Evolutionary conservation across 92 coral and sea anemone species (phyloP).

Genomic region (Phenganax marumi): DNA sequence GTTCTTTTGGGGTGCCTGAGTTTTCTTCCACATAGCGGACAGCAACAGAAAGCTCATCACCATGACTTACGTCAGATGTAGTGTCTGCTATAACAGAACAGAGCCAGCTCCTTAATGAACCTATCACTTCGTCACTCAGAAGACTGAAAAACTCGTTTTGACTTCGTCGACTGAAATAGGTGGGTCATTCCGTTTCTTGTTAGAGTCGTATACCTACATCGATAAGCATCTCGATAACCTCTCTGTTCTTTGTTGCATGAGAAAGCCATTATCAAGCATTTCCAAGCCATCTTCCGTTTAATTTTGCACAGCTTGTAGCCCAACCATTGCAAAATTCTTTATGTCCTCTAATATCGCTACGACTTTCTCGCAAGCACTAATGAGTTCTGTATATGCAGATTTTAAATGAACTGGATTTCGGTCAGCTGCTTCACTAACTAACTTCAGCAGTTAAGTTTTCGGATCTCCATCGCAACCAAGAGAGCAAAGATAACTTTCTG

Average conservation of each 20-base stretch:
- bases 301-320: not conserved
- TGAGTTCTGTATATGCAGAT: slow-evolving; percentile 10
- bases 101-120: slow-evolving; percentile 30
- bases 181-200: slow-evolving; percentile 26
- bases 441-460: not conserved
- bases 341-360: not conserved
- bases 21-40: slow-evolving; percentile 25
- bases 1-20: slow-evolving; percentile 6
- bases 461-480: slow-evolving; percentile 7
- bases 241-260: slow-evolving; percentile 16
- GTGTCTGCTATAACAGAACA: slow-evolving; percentile 31
- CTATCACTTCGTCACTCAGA: slow-evolving; percentile 6
- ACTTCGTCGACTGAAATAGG: slow-evolving; percentile 26
- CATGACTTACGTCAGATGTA: not conserved
- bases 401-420: slow-evolving; percentile 5
- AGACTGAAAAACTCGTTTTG: slow-evolving; percentile 32
- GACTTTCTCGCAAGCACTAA: not conserved
- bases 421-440: not conserved
- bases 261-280: not conserved
- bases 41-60: slow-evolving; percentile 35
- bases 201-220: slow-evolving; percentile 28
- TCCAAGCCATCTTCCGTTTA: not conserved
- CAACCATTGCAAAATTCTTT: not conserved
- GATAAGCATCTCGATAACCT: slow-evolving; percentile 29
- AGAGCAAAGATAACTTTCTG: not conserved